Evolutionary conservation across 1,140 invertebrate genomes (phyloP), one percentile per base, ranked within the genome.

Genomic region (Brachystomella parvula): DNA sequence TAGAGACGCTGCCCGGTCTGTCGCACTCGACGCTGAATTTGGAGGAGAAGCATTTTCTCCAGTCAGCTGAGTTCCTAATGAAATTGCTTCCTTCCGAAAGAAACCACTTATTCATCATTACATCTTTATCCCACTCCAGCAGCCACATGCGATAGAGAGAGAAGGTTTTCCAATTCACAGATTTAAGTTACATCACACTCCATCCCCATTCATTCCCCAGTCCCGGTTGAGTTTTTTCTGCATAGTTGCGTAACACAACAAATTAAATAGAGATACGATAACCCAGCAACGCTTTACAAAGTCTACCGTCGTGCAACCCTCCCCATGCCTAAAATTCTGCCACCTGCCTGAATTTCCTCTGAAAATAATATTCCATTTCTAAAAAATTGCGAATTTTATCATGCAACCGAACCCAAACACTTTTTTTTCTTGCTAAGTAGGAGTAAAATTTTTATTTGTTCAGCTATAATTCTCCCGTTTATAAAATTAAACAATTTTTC

Each of bases 1-100:
- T 85, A 85, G 66, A 65, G 67, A 61, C 71, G 67, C 44, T 39
- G 39, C 9, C 32, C 47, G 26, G 21, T 12, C 32, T 67, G 31
- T 19, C 32, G 1, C 6, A 39, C 19, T 39, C 19, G 35, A 39
- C 35, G 6, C 19, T 39, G 35, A 39, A 39, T 39, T 39, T 39
- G 35, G 6, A 39, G 19, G 19, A 39, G 6, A 9, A 6, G 35
- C 35, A 39, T 39, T 39, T 39, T 39, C 6, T 9, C 6, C 6
- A 39, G 19, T 39, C 35, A 39, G 35, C 35, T 39, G 35, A 39
- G 9, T 12, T 44, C 39, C n/a, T 44, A 12, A n/a, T n/a, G 9
- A 44, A 44, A 44, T 9, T n/a, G 39, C 39, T n/a, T 44, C 9
- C 9, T 12, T 12, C 39, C 39, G 39, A 9, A 44, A 44, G 9